Conservation (phyloP, 1,140 invertebrate species). For the Maconellicoccus hirsutus region DNA sequence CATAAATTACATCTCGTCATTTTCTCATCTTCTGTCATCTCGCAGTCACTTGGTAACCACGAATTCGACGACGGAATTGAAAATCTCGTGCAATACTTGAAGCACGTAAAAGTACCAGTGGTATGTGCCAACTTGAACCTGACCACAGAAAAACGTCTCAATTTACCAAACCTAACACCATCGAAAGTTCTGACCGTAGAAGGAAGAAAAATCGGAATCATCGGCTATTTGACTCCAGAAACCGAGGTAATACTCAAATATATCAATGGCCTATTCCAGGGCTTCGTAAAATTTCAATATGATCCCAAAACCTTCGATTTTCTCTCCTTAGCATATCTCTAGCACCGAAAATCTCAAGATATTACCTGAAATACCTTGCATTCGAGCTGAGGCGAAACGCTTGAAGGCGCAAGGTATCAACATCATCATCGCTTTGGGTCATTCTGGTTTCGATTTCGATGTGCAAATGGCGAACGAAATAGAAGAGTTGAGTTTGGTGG, state of each 20-base stretch:
- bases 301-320: background rate
- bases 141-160: slow-evolving; percentile 37
- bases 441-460: slow-evolving; percentile 72
- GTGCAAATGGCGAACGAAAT: slow-evolving; percentile 63
- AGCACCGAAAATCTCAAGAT: slow-evolving; percentile 47
- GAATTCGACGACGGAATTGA: slow-evolving; percentile 76
- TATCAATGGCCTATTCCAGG: background rate
- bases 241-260: slow-evolving; percentile 13
- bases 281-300: no score
- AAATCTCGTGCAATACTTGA: slow-evolving; percentile 63
- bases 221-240: slow-evolving; percentile 66
- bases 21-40: no score
- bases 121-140: slow-evolving; percentile 68
- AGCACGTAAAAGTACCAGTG: slow-evolving; percentile 51
- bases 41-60: slow-evolving; percentile 81
- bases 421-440: slow-evolving; percentile 79
- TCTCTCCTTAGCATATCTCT: background rate
- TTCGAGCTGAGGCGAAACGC: slow-evolving; percentile 55
- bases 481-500: slow-evolving; percentile 69
- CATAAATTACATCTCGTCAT: no score
- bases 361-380: slow-evolving; percentile 55
- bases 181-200: slow-evolving; percentile 52
- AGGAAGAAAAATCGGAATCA: slow-evolving; percentile 60
- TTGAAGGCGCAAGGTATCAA: slow-evolving; percentile 52
- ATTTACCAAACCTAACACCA: slow-evolving; percentile 41